Base-by-base conservation (phyloP, 2,888 invertebrate genomes). In the Cryptocheilus praepositus region DNA sequence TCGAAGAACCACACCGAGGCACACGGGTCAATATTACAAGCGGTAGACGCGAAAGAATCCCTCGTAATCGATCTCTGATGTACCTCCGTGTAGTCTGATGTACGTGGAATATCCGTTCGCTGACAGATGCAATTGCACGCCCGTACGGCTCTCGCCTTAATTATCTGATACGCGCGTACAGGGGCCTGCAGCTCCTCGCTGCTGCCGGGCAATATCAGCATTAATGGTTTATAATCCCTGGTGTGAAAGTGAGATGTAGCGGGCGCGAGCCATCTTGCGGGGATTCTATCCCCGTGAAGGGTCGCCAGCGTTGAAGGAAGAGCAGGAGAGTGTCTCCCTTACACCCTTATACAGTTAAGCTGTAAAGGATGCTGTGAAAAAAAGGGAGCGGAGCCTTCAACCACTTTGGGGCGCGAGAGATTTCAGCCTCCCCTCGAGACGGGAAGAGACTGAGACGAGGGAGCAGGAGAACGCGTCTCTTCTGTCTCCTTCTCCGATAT, bases 341-440 rank as follows among this genome's bases (percentile, higher is more conserved):
- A 61, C 67, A 61, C 83, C 77, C 79, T 80, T 80, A 81, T 81
- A 77, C 75, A 82, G 83, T 84, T 80, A 81, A 81, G 87, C 85
- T 83, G 84, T 85, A 83, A 85, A 86, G 85, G 88, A 86, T 84
- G 87, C 86, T 85, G 87, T 79, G 86, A 83, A 85, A 84, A n/a
- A 85, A 88, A 85, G 82, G 81, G 83, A 84, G 85, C 81, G 85
- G 77, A 82, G 81, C 82, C 85, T 85, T 84, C 85, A 85, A 85
- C 87, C 88, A 88, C 88, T 88, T 88, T 84, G 86, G 87, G 88
- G 86, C 84, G 87, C 86, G 86, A 88, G 88, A 88, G 88, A 88
- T 88, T 88, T 88, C 82, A 83, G 81, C 81, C 84, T 80, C 86
- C 86, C 84, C 84, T 83, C 82, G 86, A 83, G 85, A 73, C 74